A percentile compares a stretch with the other conserved stretches of the same genome.
Conservation (phyloP, 1,140 invertebrate species). For the Nylanderia fulva region DNA sequence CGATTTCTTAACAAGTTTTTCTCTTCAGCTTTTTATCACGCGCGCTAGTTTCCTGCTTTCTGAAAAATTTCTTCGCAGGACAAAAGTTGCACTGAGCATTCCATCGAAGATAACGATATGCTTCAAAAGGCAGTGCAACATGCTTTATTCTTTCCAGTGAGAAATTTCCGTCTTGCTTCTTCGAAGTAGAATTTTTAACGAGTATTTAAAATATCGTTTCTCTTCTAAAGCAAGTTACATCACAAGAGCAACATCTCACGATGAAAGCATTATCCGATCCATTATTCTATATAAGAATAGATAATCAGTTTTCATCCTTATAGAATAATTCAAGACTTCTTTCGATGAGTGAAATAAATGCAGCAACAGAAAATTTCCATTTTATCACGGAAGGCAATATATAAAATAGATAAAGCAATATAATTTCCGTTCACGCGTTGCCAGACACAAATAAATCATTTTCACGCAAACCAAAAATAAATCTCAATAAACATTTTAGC, state of each 20-base stretch:
- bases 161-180: constrained; percentile 22
- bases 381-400: not conserved
- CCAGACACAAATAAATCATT: not conserved
- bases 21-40: not conserved
- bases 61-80: constrained; percentile 29
- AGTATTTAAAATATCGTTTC: constrained; percentile 33
- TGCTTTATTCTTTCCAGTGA: constrained; percentile 45
- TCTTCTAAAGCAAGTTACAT: constrained; percentile 18
- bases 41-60: constrained; percentile 37
- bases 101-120: constrained; percentile 37
- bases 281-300: constrained; percentile 34
- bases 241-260: not conserved
- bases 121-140: constrained; percentile 34
- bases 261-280: not conserved
- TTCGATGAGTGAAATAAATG: not conserved
- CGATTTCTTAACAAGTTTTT: constrained; percentile 13
- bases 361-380: not conserved
- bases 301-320: constrained; percentile 28
- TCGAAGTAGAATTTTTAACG: constrained; percentile 33
- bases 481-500: not conserved
- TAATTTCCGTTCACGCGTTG: not conserved
- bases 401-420: not conserved
- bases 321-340: not conserved
- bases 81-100: constrained; percentile 12
- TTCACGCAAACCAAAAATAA: not conserved